Base-by-base conservation (phyloP, 2,113 vertebrate species). In the Vidua macroura region DNA sequence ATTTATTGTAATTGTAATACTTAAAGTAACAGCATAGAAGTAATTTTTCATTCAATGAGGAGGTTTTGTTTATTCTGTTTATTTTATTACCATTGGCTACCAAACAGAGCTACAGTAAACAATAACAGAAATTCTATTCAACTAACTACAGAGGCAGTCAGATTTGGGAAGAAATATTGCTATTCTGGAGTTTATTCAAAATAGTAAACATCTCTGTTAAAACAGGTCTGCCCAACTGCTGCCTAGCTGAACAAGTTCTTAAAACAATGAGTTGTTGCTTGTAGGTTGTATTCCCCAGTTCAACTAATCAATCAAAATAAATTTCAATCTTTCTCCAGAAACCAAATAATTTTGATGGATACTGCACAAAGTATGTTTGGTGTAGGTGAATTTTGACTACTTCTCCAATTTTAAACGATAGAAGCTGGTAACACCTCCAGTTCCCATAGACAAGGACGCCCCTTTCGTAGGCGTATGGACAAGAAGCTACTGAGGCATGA, bases 361-460 rank as follows among this genome's bases (percentile, higher is more conserved):
- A 43, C 11, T 24, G 24, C n/a, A 82, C 7, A 53, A n/a, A 35
- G 5, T 41, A 28, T 23, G 10, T 43, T 69, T 31, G 23, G 6
- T 2, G 0, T 30, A 64, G 25, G 20, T 46, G 46, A 43, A 53
- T 77, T 86, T 90, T 92, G n/a, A 16, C 20, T 6, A 2, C 7
- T 35, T 72, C 35, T 88, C 55, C 73, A 51, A 62, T 73, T 78
- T 77, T 15, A 24, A n/a, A 43, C 2, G 3, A 27, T 0, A 39
- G 33, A 87, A 79, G 21, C 8, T 66, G 18, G 11, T 51, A 66
- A 66, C 12, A 48, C 7, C 15, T 74, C 35, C 31, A 16, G 6
- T 52, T 86, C 17, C 48, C 15, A n/a, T 0, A 1, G 24, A 35
- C 0, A 1, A 37, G 19, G 20, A 72, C 25, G 2, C 5, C 35